Conservation (phyloP, 1,140 invertebrate genomes). For the Yoshiicerus persimilis region DNA sequence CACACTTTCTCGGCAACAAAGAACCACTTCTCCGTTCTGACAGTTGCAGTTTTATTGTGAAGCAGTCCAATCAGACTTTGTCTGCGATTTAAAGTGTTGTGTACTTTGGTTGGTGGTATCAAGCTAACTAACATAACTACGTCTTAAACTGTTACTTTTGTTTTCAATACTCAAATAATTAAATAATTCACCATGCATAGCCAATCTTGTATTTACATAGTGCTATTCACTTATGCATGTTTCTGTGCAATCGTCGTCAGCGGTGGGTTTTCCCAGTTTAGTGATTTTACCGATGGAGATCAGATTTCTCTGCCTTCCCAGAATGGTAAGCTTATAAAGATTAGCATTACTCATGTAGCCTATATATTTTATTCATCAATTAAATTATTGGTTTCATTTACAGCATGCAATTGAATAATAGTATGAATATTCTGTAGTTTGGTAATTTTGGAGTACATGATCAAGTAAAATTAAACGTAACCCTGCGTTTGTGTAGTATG, state of each 20-base stretch:
- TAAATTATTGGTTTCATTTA: no score
- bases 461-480: no score
- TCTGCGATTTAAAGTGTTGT: no score
- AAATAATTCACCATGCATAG: background rate
- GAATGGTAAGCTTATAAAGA: background rate
- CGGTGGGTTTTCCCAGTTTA: background rate
- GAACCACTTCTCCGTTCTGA: background rate
- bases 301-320: background rate
- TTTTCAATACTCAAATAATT: background rate
- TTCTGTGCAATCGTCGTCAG: background rate
- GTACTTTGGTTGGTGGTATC: no score
- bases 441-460: no score
- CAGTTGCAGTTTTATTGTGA: background rate
- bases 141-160: background rate
- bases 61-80: no score
- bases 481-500: no score
- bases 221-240: background rate
- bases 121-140: no score
- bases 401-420: no score
- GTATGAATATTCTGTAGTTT: no score
- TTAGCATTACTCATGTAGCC: no score
- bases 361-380: no score
- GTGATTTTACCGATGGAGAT: background rate
- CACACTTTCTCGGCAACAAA: background rate
- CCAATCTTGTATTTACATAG: background rate